These are phyloP conservation scores for Lepilemur ruficaudatus DNA, from an alignment of 2,797 vertebrate species.

Conservation along the genomic window DNA sequence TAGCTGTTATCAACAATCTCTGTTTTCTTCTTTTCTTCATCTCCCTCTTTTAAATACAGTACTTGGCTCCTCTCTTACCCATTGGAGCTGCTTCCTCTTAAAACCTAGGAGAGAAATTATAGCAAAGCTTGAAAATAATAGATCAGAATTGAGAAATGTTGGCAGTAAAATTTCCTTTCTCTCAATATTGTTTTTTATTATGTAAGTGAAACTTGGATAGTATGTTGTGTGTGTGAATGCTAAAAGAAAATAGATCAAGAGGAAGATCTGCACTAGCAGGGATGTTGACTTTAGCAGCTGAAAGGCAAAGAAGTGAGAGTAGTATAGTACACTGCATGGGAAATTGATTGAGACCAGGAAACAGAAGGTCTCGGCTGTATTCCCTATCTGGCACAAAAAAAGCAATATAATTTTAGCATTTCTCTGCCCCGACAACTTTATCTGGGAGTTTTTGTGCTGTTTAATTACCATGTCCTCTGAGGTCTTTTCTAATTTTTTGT, in stretches of 20 bases:
- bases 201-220: neutral
- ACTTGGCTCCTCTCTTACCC: neutral
- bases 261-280: neutral
- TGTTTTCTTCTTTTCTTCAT: neutral
- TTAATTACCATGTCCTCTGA: neutral
- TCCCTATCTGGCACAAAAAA: neutral
- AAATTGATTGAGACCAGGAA: neutral
- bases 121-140: conserved; percentile 29
- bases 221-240: neutral
- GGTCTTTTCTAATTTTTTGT: neutral
- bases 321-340: neutral
- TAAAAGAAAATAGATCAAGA: neutral
- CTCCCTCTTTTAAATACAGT: neutral
- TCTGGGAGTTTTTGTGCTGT: neutral
- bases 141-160: neutral
- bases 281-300: neutral
- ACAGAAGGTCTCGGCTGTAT: neutral
- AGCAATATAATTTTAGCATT: neutral
- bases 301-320: neutral
- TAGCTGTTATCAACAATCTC: neutral
- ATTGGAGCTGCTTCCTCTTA: neutral
- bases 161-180: neutral
- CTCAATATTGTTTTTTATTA: conserved; percentile 43
- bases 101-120: neutral
- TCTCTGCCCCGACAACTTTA: neutral